A percentile compares a stretch with the other conserved stretches of the same genome.
Evolutionary conservation across 2,888 invertebrate species (phyloP).

Genomic region (Anoncus sp.): DNA sequence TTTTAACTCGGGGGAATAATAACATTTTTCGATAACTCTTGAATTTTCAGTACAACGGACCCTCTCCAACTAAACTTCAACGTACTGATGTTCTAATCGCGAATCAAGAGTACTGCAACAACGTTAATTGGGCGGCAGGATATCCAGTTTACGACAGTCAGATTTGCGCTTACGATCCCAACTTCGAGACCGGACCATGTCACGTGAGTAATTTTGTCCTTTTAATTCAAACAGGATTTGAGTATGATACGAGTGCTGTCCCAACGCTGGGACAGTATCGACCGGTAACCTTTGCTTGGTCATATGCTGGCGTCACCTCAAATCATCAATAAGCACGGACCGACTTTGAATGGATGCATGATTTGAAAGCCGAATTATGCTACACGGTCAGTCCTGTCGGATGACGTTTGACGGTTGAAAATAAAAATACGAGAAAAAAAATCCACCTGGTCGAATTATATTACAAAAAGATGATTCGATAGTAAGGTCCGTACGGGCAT

Average conservation of each 20-base stretch:
- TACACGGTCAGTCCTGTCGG: no score
- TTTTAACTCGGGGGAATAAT: not conserved
- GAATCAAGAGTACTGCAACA: constrained; percentile 83
- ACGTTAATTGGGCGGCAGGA: constrained; percentile 46
- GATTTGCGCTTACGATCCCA: constrained; percentile 65
- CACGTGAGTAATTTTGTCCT: constrained; percentile 60
- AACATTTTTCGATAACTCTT: not conserved
- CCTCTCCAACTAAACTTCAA: constrained; percentile 79
- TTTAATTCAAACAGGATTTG: not conserved
- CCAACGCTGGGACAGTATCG: no score
- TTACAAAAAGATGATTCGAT: no score
- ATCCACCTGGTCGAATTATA: no score
- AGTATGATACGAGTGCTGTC: no score
- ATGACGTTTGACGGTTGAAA: not conserved
- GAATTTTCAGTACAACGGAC: constrained; percentile 65
- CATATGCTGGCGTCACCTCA: no score
- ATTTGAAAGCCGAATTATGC: no score
- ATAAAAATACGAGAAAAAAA: no score
- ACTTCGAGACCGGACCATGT: constrained; percentile 64
- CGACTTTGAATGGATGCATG: no score
- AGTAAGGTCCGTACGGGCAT: no score
- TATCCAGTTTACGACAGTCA: constrained; percentile 62
- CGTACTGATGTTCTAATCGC: constrained; percentile 85
- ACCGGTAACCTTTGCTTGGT: no score
- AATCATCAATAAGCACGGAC: no score